Percentiles rank a stretch among this genome's conserved stretches.
Conservation (phyloP, 2,113 vertebrate species). For the Cepphus grylle region DNA sequence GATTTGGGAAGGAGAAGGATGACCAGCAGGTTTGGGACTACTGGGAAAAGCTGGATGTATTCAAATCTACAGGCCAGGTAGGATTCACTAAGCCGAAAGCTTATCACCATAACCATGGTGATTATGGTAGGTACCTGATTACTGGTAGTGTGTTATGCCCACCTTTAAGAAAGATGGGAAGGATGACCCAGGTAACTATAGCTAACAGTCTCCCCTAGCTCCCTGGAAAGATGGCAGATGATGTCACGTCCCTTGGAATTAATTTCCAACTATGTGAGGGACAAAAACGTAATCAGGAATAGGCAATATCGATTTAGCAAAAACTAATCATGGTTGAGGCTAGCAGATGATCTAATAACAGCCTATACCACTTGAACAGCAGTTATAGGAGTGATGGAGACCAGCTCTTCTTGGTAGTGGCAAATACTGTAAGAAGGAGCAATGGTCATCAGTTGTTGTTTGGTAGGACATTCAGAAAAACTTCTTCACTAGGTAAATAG, state of each 20-base stretch:
- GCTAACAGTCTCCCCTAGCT: neutral
- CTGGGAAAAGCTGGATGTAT: neutral
- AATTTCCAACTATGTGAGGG: neutral
- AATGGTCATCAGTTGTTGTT: neutral
- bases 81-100: neutral
- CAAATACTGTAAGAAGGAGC: neutral
- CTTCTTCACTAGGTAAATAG: neutral
- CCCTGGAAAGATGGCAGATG: neutral
- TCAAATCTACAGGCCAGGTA: neutral
- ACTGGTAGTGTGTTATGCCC: neutral
- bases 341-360: neutral
- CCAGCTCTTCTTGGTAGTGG: neutral
- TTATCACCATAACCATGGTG: neutral
- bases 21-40: neutral
- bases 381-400: rapidly evolving
- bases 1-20: neutral
- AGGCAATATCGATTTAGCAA: neutral
- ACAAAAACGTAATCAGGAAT: neutral
- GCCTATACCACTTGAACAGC: neutral
- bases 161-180: neutral
- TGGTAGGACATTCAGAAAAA: neutral
- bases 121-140: neutral
- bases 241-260: neutral
- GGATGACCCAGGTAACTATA: neutral
- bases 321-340: neutral